phyloP scores from a whole-genome alignment of 1,140 invertebrate species.

The Drosophila suzukii region DNA sequence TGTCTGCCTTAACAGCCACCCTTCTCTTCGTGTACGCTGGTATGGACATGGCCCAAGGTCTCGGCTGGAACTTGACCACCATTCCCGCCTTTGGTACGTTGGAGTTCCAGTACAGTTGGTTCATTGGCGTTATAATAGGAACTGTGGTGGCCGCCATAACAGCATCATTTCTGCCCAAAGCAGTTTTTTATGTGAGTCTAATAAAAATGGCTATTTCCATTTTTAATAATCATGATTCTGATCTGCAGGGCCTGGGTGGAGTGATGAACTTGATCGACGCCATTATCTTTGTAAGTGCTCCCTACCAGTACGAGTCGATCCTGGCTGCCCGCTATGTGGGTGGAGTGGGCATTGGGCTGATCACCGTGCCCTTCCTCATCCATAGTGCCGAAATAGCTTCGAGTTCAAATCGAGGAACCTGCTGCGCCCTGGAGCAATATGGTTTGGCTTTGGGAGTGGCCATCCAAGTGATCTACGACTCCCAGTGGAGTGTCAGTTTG shows the following conservation, averaged over 20 bases:
- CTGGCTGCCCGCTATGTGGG: slow-evolving; percentile 70
- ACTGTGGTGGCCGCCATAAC: slow-evolving; percentile 48
- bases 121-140: slow-evolving; percentile 70
- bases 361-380: slow-evolving; percentile 61
- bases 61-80: slow-evolving; percentile 47
- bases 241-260: slow-evolving; percentile 40
- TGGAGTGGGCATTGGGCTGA: slow-evolving; percentile 65
- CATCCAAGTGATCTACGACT: slow-evolving; percentile 63
- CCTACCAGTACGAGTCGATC: slow-evolving; percentile 46
- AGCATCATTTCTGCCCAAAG: slow-evolving; percentile 52
- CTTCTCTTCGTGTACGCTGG: slow-evolving; percentile 63
- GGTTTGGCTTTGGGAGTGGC: slow-evolving; percentile 58
- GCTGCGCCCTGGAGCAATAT: slow-evolving; percentile 59
- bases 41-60: slow-evolving; percentile 65
- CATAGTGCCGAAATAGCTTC: slow-evolving; percentile 64
- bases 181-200: slow-evolving; percentile 54
- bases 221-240: neutral
- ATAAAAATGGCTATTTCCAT: neutral
- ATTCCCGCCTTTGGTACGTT: slow-evolving; percentile 1
- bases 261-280: slow-evolving; percentile 58
- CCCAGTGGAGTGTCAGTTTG: slow-evolving; percentile 26
- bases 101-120: slow-evolving; percentile 71
- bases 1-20: slow-evolving; percentile 22
- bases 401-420: slow-evolving; percentile 48
- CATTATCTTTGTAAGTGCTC: slow-evolving; percentile 65